These are phyloP conservation scores for Trididemnum nubilum DNA, from an alignment of 23 tunicate species.

Conservation along the genomic window DNA sequence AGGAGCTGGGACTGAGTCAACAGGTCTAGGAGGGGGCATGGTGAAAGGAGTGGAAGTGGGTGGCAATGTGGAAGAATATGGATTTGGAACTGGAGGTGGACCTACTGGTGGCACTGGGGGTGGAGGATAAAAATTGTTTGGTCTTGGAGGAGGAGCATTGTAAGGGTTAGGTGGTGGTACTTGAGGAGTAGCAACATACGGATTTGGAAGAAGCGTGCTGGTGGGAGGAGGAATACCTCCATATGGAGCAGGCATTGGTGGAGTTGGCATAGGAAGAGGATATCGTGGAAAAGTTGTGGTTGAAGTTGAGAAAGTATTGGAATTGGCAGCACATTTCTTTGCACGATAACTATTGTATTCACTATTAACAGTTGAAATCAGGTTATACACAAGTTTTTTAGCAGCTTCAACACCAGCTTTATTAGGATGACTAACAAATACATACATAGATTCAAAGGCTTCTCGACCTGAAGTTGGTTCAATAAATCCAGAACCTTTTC, in stretches of 20 bases:
- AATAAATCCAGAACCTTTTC: conserved; percentile 90
- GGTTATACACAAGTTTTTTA: conserved; percentile 71
- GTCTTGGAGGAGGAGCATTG: background rate
- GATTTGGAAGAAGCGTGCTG: background rate
- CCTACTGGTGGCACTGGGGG: background rate
- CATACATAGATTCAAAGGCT: conserved; percentile 96
- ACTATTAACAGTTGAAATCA: conserved; percentile 53
- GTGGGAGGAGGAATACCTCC: background rate
- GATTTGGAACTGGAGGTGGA: background rate
- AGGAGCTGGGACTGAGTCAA: background rate
- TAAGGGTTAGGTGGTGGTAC: background rate
- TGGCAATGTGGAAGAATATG: background rate
- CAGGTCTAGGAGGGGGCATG: conserved; percentile 27
- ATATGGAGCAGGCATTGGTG: background rate
- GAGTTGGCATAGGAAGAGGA: conserved; percentile 22
- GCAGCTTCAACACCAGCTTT: conserved; percentile 82
- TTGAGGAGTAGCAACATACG: background rate
- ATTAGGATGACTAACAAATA: conserved; percentile 81
- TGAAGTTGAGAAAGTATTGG: background rate
- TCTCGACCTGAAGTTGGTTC: conserved; percentile 96
- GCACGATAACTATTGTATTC: conserved; percentile 22
- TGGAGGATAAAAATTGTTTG: conserved; percentile 21
- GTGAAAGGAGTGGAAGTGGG: conserved; percentile 12
- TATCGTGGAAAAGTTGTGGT: conserved; percentile 18
- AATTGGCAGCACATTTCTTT: background rate